phyloP scores from a whole-genome alignment of 1,140 invertebrate species.

The Rhagoletis zephyria region DNA sequence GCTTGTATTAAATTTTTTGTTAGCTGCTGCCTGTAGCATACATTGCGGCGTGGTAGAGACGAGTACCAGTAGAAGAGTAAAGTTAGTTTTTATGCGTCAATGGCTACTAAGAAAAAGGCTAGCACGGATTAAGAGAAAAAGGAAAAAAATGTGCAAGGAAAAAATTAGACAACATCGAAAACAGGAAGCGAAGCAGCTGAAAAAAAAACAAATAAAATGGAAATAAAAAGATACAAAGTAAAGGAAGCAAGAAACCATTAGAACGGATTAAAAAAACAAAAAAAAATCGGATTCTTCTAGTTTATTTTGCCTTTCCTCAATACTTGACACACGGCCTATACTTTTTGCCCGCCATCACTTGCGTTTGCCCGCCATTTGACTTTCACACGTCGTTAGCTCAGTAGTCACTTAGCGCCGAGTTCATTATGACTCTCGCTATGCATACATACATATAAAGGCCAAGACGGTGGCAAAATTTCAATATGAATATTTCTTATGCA shows the following conservation, averaged over 20 bases:
- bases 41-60: neutral
- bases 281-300: neutral
- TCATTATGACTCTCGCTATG: neutral
- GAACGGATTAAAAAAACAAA: neutral
- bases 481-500: neutral
- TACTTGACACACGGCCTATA: neutral
- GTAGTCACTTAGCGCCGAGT: neutral
- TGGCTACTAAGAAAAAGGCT: neutral
- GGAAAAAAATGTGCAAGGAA: neutral
- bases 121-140: neutral
- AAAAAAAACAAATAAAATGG: neutral
- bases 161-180: neutral
- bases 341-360: neutral
- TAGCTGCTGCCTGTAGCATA: neutral
- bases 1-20: neutral
- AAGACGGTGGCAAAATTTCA: no score
- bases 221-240: no score
- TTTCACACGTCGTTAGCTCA: neutral
- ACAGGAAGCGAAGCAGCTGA: neutral
- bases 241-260: no score
- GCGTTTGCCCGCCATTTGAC: no score
- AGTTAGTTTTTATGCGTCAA: neutral
- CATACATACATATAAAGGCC: no score
- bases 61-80: neutral
- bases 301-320: neutral